phyloP scores from a whole-genome alignment of 2,888 invertebrate species.

The Chloroclystis v-ata region DNA sequence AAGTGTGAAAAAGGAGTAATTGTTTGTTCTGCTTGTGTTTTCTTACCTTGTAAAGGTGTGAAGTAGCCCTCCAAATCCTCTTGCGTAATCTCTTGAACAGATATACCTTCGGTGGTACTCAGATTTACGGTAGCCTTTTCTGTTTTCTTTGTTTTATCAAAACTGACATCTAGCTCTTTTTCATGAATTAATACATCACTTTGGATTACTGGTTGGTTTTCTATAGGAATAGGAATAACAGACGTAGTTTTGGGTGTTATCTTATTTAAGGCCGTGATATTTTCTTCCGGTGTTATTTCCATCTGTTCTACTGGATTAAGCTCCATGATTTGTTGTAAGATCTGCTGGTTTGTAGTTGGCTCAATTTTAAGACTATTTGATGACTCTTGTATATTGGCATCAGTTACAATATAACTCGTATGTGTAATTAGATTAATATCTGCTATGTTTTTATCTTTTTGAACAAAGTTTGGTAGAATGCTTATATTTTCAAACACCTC shows the following conservation, averaged over 20 bases:
- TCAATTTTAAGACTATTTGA: constrained; percentile 55
- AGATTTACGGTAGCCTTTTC: constrained; percentile 47
- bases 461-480: constrained; percentile 32
- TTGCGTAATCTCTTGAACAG: constrained; percentile 57
- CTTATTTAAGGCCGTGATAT: constrained; percentile 31
- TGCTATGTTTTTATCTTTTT: constrained; percentile 41
- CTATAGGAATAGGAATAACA: constrained; percentile 37
- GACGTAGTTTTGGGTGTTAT: constrained; percentile 33
- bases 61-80: constrained; percentile 48
- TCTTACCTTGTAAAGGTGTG: constrained; percentile 37
- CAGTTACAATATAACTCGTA: constrained; percentile 46
- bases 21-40: constrained; percentile 47
- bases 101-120: constrained; percentile 49
- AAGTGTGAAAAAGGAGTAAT: constrained; percentile 55
- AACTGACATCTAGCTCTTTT: constrained; percentile 42
- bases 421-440: constrained; percentile 45
- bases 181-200: constrained; percentile 49
- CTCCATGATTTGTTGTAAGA: constrained; percentile 51
- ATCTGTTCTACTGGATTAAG: constrained; percentile 50
- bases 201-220: constrained; percentile 47
- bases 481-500: constrained; percentile 45
- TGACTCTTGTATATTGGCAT: constrained; percentile 60
- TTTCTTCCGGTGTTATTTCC: constrained; percentile 50
- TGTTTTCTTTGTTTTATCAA: constrained; percentile 30
- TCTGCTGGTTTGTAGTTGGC: constrained; percentile 55